These are phyloP conservation scores for Clivina fossor DNA, from an alignment of 2,888 invertebrate species.

Conservation along the genomic window DNA sequence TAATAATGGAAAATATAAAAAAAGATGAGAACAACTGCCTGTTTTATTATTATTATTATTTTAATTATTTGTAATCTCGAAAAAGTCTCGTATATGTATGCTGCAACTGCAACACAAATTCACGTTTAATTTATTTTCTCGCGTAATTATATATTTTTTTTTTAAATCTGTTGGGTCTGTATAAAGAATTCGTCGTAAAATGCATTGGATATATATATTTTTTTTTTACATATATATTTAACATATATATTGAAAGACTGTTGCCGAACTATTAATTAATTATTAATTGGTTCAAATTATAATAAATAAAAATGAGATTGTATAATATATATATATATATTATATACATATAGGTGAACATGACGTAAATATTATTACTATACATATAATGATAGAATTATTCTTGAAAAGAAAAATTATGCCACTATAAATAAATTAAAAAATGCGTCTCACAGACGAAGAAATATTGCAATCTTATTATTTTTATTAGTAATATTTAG, in stretches of 20 bases:
- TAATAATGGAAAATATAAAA: slow-evolving; percentile 1
- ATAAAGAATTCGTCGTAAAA: slow-evolving; percentile 12
- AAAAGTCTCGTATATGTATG: slow-evolving; percentile 18
- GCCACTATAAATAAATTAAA: too few relatives aligned
- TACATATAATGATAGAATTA: slow-evolving; percentile 24
- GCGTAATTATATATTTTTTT: too few relatives aligned
- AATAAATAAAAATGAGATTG: slow-evolving; percentile 25
- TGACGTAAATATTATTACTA: slow-evolving; percentile 31
- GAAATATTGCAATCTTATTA: slow-evolving; percentile 32
- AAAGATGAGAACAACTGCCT: slow-evolving; percentile 29
- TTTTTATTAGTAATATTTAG: slow-evolving; percentile 32
- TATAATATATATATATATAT: slow-evolving; percentile 18
- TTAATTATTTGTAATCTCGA: slow-evolving; percentile 24
- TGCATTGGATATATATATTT: slow-evolving; percentile 18
- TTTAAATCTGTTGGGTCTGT: slow-evolving; percentile 26
- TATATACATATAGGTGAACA: slow-evolving; percentile 13
- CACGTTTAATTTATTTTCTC: slow-evolving; percentile 18
- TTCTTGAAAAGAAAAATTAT: slow-evolving; percentile 34
- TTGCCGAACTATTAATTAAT: slow-evolving; percentile 19
- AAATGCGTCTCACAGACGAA: slow-evolving; percentile 28
- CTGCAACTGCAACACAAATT: slow-evolving; percentile 17
- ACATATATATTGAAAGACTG: slow-evolving; percentile 28
- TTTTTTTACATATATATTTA: slow-evolving; percentile 16
- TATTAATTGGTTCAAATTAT: slow-evolving; percentile 19
- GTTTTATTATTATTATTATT: slow-evolving; percentile 5